Evolutionary conservation across 2,113 vertebrate species (phyloP), one percentile per base, ranked within the genome.

Genomic region (Microtus oregoni): DNA sequence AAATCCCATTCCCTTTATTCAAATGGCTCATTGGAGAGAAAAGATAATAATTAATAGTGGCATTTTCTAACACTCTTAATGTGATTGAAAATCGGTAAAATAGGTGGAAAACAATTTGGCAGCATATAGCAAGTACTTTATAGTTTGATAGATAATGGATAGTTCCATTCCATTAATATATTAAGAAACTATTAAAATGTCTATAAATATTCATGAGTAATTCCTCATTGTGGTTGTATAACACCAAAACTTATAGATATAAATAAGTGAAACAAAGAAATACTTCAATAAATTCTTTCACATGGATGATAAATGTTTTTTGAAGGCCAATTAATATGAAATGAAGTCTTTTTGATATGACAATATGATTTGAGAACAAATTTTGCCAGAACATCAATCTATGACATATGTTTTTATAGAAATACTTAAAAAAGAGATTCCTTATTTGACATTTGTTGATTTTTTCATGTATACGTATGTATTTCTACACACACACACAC

Each of bases 51-150:
- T 85, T 28, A 81, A 30, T 47, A 30, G 28, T 94, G 55, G 78
- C 72, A 75, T 86, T 92, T 79, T 68, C 73, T 78, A 67, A 44
- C 11, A 32, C 17, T 58, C 20, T 61, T 95, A 86, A 94, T 96
- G 41, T 89, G 95, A 94, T 22, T 79, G 9, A 70, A 90, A 63
- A 78, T 83, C 92, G 93, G 44, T 61, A 95, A 95, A 97, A 92
- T 92, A 95, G 65, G 93, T 90, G 73, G 94, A 92, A 94, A 10
- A 52, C 10, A 92, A 76, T 96, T 95, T 94, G 67, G 50, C 85
- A 93, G 5, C 6, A n/a, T 68, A 50, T 28, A 94, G 28, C 26
- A 50, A 96, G 4, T 19, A 47, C 50, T 50, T 38, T 82, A 81
- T 91, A 91, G 96, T 90, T 90, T 96, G 22, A 58, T 20, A 58